These are phyloP conservation scores for Perodicticus potto DNA, from an alignment of 2,797 vertebrate genomes.

Conservation along the genomic window DNA sequence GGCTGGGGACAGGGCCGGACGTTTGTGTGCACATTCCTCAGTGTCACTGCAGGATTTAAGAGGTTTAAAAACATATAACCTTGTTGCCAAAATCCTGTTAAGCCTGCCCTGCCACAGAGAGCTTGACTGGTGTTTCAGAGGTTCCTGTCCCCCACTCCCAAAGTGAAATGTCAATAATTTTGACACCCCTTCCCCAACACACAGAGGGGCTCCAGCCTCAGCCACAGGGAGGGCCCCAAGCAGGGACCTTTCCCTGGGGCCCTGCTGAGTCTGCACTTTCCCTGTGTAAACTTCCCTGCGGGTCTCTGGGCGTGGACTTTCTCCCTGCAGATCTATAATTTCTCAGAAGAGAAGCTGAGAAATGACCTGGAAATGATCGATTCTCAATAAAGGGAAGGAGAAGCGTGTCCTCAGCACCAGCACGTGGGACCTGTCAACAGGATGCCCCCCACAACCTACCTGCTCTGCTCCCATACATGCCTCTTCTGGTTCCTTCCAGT, in stretches of 20 bases:
- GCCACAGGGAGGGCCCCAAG: background rate
- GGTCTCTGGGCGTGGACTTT: constrained; percentile 75
- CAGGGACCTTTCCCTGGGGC: background rate
- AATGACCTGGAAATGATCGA: constrained; percentile 64
- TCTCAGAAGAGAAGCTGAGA: constrained; percentile 87
- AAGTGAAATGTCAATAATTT: background rate
- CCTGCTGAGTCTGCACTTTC: constrained; percentile 87
- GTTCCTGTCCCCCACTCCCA: background rate
- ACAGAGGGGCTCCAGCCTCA: background rate
- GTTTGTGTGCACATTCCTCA: rapidly evolving
- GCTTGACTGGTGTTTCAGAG: rapidly evolving
- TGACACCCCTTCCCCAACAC: background rate
- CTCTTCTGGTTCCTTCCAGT: background rate
- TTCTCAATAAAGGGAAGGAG: constrained; percentile 63
- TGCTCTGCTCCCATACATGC: background rate
- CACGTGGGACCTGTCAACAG: background rate
- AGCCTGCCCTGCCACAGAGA: too few relatives aligned
- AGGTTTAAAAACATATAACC: background rate
- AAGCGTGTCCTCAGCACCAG: background rate
- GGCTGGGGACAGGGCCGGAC: background rate
- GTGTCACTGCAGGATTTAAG: background rate
- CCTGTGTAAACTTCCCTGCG: constrained; percentile 73
- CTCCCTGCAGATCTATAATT: constrained; percentile 87
- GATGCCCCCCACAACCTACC: background rate
- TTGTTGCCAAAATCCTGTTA: background rate